Conservation (phyloP, 2,113 vertebrate genomes). For the Nematolebias whitei region DNA sequence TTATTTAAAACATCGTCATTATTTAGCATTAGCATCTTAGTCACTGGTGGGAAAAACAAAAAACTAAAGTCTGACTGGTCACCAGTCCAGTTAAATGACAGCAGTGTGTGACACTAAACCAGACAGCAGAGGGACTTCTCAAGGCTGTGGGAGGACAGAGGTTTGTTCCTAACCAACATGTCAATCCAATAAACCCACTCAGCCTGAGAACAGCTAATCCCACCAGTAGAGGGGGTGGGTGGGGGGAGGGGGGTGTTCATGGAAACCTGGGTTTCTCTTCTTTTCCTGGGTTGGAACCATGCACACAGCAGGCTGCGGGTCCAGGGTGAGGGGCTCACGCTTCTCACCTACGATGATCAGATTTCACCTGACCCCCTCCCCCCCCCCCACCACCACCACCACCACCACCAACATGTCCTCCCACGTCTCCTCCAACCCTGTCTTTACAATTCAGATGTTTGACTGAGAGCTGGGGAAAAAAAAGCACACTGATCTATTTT, state of each 20-base stretch:
- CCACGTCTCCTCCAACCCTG: too few species aligned
- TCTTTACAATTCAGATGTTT: slow-evolving; percentile 4
- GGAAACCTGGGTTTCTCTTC: slow-evolving; percentile 45
- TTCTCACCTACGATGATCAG: neutral
- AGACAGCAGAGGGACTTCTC: neutral
- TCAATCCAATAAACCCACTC: slow-evolving; percentile 63
- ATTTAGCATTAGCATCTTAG: too few species aligned
- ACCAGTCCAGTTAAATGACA: neutral
- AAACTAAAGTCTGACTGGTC: slow-evolving; percentile 14
- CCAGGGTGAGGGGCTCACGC: slow-evolving; percentile 9
- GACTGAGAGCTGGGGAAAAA: neutral
- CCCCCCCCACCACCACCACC: too few species aligned
- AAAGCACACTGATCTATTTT: too few species aligned
- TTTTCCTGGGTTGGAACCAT: slow-evolving; percentile 50
- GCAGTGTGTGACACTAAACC: neutral
- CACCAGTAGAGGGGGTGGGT: slow-evolving; percentile 19
- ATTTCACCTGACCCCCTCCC: neutral
- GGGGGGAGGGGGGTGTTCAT: slow-evolving; percentile 34
- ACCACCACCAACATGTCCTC: too few species aligned
- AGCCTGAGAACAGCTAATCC: slow-evolving; percentile 71
- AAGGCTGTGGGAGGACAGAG: slow-evolving; percentile 12
- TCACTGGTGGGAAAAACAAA: neutral
- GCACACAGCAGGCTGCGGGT: slow-evolving; percentile 7
- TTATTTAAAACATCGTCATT: too few species aligned
- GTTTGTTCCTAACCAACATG: slow-evolving; percentile 29